Evolutionary conservation across 2,113 vertebrate genomes (phyloP), one percentile per base, ranked within the genome.

Genomic region (Psilopsiagon aurifrons): DNA sequence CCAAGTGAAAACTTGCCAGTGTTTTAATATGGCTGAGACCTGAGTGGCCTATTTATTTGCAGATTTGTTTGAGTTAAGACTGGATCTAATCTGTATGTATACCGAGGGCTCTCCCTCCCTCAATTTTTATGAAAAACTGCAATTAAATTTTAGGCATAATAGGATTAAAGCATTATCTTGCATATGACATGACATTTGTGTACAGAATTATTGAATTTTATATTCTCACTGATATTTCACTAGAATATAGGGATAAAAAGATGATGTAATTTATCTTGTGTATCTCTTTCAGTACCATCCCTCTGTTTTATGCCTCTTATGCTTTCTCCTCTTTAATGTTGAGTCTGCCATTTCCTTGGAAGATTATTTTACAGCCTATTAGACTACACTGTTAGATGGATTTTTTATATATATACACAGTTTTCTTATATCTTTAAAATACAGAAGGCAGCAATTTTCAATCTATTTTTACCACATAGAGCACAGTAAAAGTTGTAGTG

Each of bases 81-180:
- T 75, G 90, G 47, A 83, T 92, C 88, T 96, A 93, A 96, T 97
- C 88, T 90, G 91, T 94, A 93, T 93, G 94, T 96, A 94, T 71
- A 88, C 84, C 25, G 29, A 91, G 82, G 88, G 49, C 86, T 95
- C 81, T 87, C 74, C 55, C 83, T 95, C 83, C 73, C 57, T 88
- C 94, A 60, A 73, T 94, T 96, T 91, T 74, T 29, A 77, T 76
- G 83, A 88, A 88, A 95, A 93, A 92, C 66, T 66, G 88, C 95
- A 95, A 95, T 92, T 96, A 96, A 94, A 90, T 95, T 82, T 94
- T 47, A 64, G 66, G 23, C 59, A 47, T 88, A 94, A 96, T 88
- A 88, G 83, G 73, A 96, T 92, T 95, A 95, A 95, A 73, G 80
- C 63, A 94, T 86, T 88, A 74, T 81, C 66, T 76, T 91, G 69